Percentiles rank a stretch among this genome's conserved stretches.
phyloP scores from a whole-genome alignment of 2,113 vertebrate genomes.

The Chloropsis hardwickii region DNA sequence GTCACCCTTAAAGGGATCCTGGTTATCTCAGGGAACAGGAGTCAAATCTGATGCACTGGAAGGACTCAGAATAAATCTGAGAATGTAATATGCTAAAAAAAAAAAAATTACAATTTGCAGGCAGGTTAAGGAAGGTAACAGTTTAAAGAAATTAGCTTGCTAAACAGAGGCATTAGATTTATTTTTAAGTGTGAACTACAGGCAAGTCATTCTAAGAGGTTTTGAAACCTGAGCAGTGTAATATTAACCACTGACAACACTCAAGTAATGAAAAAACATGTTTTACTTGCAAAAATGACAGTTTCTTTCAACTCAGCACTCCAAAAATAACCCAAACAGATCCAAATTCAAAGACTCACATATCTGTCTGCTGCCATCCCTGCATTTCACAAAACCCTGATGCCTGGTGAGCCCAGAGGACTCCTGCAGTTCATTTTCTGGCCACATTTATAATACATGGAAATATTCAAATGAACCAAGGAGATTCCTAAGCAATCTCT shows the following conservation, averaged over 20 bases:
- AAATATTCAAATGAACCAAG: background rate
- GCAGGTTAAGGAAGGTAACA: background rate
- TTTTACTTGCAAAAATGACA: background rate
- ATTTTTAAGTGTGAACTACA: background rate
- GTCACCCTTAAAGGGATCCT: background rate
- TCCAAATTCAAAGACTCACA: background rate
- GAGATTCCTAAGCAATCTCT: constrained; percentile 38
- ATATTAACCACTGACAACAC: background rate
- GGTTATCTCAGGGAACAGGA: background rate
- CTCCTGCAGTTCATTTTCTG: background rate
- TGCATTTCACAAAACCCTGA: background rate
- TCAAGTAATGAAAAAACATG: background rate
- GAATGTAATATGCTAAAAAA: background rate
- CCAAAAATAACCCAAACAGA: background rate
- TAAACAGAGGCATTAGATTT: background rate
- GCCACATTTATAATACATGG: background rate
- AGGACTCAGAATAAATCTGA: background rate
- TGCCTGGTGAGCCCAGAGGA: background rate
- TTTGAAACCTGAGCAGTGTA: background rate
- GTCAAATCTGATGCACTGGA: background rate
- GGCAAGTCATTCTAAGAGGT: background rate
- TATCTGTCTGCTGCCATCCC: background rate
- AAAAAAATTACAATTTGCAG: background rate
- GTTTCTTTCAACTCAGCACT: background rate
- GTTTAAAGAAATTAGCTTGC: background rate